phyloP scores from a whole-genome alignment of 2,888 invertebrate genomes.

The Toxonevra muliebris region DNA sequence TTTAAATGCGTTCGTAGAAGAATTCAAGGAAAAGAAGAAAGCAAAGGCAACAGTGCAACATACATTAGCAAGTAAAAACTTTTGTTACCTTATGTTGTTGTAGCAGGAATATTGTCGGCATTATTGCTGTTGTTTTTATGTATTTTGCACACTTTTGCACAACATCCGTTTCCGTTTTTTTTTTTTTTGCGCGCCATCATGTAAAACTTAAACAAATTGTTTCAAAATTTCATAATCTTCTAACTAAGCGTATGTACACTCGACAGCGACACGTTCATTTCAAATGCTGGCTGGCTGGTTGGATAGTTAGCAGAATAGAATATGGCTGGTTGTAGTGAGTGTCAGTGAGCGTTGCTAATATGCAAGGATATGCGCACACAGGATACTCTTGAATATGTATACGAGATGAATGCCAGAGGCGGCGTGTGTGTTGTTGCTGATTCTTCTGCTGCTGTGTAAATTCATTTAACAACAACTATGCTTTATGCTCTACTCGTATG shows the following conservation, averaged over 20 bases:
- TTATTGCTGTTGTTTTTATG: not conserved
- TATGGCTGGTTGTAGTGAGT: too few species aligned
- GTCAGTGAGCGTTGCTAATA: too few species aligned
- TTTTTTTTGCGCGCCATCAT: not conserved
- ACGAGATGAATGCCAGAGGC: too few species aligned
- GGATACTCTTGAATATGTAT: too few species aligned
- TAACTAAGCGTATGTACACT: constrained; percentile 40
- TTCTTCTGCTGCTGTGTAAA: not conserved
- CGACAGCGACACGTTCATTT: constrained; percentile 38
- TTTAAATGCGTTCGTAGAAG: too few species aligned
- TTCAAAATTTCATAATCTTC: constrained; percentile 39
- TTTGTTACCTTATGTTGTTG: constrained; percentile 8
- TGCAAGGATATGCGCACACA: too few species aligned
- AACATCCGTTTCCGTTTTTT: not conserved
- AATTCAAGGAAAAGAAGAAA: not conserved
- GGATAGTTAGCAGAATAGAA: too few species aligned
- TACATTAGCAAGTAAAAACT: not conserved
- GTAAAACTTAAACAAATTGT: not conserved
- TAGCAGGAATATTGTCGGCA: not conserved
- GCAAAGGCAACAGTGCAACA: not conserved
- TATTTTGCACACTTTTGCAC: not conserved
- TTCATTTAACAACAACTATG: too few species aligned
- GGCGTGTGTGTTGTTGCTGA: too few species aligned
- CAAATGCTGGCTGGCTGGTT: too few species aligned
- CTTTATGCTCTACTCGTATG: too few species aligned